These are phyloP conservation scores for Forbesichthys agassizii DNA, from an alignment of 2,113 vertebrate species.

Conservation along the genomic window DNA sequence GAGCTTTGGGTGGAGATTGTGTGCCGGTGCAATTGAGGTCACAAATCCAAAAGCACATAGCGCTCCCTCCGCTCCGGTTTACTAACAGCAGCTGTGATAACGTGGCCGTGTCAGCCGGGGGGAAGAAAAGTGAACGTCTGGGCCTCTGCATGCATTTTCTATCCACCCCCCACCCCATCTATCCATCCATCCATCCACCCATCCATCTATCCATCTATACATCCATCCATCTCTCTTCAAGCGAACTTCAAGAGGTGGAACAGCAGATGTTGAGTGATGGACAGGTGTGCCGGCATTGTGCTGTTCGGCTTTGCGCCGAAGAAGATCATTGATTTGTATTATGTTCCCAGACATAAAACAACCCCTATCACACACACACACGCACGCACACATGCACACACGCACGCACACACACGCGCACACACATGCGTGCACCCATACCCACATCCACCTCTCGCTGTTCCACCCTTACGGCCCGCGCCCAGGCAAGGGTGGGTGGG, in stretches of 20 bases:
- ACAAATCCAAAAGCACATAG: slow-evolving; percentile 59
- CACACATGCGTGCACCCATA: neutral
- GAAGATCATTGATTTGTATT: slow-evolving; percentile 76
- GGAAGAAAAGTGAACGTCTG: slow-evolving; percentile 65
- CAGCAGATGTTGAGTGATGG: slow-evolving; percentile 72
- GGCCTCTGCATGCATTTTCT: slow-evolving; percentile 45
- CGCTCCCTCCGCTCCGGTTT: slow-evolving; percentile 57
- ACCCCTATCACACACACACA: neutral
- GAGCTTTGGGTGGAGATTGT: slow-evolving; percentile 60
- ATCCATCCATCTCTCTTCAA: neutral
- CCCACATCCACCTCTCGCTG: slow-evolving; percentile 45
- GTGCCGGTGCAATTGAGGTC: slow-evolving; percentile 68
- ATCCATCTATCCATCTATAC: too few species aligned
- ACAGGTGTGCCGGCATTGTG: slow-evolving; percentile 74
- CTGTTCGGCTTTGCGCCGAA: slow-evolving; percentile 64
- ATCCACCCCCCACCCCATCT: too few species aligned
- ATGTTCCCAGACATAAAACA: slow-evolving; percentile 59
- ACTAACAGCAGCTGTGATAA: slow-evolving; percentile 64
- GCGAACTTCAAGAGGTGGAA: slow-evolving; percentile 62
- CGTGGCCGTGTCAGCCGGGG: slow-evolving; percentile 47
- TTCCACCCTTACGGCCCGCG: slow-evolving; percentile 64
- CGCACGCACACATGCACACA: slow-evolving; percentile 9
- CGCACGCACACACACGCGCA: neutral
- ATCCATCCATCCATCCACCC: too few species aligned
- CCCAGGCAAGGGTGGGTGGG: slow-evolving; percentile 51